Percentiles rank a stretch among this genome's conserved stretches.
Evolutionary conservation across 37 sponge, comb jelly and placozoan genomes (phyloP).

Genomic region (Ianthella basta): DNA sequence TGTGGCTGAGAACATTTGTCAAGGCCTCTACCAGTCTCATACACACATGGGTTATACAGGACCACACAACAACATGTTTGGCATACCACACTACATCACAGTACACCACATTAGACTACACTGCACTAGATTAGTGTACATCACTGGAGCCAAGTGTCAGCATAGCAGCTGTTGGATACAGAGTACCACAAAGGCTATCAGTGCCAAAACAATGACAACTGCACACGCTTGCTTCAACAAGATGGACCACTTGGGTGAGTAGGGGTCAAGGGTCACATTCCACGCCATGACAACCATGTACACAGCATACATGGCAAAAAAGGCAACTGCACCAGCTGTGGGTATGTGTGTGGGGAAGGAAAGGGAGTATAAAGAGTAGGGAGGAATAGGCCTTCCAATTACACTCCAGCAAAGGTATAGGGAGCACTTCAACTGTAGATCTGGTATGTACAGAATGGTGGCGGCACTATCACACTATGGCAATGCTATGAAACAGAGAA

Average conservation of each 20-base stretch:
- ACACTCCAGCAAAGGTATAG: too few relatives aligned
- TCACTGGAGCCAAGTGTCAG: not conserved
- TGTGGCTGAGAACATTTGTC: not conserved
- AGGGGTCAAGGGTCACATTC: not conserved
- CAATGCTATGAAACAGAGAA: too few relatives aligned
- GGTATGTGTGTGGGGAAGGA: too few relatives aligned
- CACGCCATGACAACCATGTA: constrained; percentile 51
- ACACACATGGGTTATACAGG: not conserved
- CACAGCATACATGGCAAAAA: constrained; percentile 39
- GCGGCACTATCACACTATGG: too few relatives aligned
- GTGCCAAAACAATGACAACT: not conserved
- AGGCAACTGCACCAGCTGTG: constrained; percentile 57
- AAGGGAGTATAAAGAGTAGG: too few relatives aligned
- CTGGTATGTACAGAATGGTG: too few relatives aligned
- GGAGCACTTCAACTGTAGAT: too few relatives aligned
- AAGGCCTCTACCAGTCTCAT: not conserved
- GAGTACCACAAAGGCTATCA: not conserved
- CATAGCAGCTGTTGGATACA: not conserved
- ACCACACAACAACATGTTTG: not conserved
- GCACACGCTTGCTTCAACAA: constrained; percentile 34
- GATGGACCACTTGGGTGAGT: not conserved
- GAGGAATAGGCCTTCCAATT: too few relatives aligned
- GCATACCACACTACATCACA: not conserved
- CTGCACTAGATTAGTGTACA: not conserved
- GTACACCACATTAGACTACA: not conserved